These are phyloP conservation scores for Clepsis dumicolana DNA, from an alignment of 2,888 invertebrate genomes.

Conservation along the genomic window DNA sequence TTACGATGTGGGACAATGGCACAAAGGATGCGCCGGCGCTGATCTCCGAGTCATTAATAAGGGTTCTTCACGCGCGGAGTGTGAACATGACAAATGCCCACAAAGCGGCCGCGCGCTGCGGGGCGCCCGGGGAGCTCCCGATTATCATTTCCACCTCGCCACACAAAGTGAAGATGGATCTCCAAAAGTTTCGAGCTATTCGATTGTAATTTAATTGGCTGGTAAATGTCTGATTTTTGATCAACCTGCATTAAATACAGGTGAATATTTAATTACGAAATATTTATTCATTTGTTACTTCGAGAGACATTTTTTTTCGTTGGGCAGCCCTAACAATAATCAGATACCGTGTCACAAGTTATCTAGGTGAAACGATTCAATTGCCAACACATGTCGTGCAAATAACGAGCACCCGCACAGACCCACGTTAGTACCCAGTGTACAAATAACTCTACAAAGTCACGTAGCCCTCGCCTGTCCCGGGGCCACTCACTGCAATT, in stretches of 20 bases:
- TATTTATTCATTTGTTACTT: neutral
- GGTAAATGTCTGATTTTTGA: neutral
- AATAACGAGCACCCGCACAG: slow-evolving; percentile 51
- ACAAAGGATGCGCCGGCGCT: slow-evolving; percentile 69
- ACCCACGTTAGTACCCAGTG: slow-evolving; percentile 56
- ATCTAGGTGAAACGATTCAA: slow-evolving; percentile 36
- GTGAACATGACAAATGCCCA: slow-evolving; percentile 84
- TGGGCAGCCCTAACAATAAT: neutral
- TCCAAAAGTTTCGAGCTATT: slow-evolving; percentile 7
- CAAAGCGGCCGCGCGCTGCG: slow-evolving; percentile 67
- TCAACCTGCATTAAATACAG: neutral
- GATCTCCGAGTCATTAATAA: slow-evolving; percentile 81
- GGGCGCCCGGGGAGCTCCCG: slow-evolving; percentile 68
- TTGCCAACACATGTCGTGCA: slow-evolving; percentile 41
- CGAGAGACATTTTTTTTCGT: neutral
- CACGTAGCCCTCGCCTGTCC: slow-evolving; percentile 65
- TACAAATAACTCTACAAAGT: slow-evolving; percentile 73
- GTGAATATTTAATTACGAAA: no score
- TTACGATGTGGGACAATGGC: slow-evolving; percentile 63
- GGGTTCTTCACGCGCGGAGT: slow-evolving; percentile 81
- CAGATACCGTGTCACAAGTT: slow-evolving; percentile 11
- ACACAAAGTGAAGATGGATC: slow-evolving; percentile 55
- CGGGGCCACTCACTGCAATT: slow-evolving; percentile 70
- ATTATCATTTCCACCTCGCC: slow-evolving; percentile 65
- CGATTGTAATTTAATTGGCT: neutral